A percentile compares a stretch with the other conserved stretches of the same genome.
phyloP scores from a whole-genome alignment of 2,888 invertebrate species.

The Dusona sp. region DNA sequence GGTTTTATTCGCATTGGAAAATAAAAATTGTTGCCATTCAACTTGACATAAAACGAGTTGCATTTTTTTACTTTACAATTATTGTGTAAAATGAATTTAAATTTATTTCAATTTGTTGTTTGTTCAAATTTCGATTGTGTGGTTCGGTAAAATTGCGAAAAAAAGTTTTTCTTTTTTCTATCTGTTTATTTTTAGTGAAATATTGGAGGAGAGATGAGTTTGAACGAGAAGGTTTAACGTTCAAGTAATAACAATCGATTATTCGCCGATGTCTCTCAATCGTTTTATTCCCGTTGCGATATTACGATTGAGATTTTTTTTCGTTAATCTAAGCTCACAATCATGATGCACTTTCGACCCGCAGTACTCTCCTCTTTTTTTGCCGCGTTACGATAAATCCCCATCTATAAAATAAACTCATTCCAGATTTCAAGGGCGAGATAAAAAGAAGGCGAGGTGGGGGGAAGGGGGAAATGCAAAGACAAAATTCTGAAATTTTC shows the following conservation, averaged over 20 bases:
- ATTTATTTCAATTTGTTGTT: too few species aligned
- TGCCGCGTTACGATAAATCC: conserved; percentile 1
- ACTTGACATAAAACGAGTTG: background rate
- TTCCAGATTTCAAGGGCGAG: conserved; percentile 25
- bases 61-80: background rate
- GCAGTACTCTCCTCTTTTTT: background rate
- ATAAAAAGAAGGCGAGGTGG: conserved; percentile 8
- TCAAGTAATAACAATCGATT: too few species aligned
- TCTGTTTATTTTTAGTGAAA: too few species aligned
- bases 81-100: too few species aligned
- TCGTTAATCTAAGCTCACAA: background rate
- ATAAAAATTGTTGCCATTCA: background rate
- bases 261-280: too few species aligned
- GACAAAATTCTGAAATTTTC: conserved; percentile 9
- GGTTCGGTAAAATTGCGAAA: background rate
- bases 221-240: too few species aligned
- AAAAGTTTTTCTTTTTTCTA: background rate
- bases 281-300: too few species aligned
- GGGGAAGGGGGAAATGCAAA: background rate
- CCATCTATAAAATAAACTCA: conserved; percentile 12
- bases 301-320: too few species aligned
- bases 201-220: too few species aligned
- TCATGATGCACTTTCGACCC: background rate
- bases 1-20: background rate
- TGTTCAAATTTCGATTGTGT: too few species aligned